Evolutionary conservation across 1,140 invertebrate species (phyloP).

Genomic region (Drosophila teissieri): DNA sequence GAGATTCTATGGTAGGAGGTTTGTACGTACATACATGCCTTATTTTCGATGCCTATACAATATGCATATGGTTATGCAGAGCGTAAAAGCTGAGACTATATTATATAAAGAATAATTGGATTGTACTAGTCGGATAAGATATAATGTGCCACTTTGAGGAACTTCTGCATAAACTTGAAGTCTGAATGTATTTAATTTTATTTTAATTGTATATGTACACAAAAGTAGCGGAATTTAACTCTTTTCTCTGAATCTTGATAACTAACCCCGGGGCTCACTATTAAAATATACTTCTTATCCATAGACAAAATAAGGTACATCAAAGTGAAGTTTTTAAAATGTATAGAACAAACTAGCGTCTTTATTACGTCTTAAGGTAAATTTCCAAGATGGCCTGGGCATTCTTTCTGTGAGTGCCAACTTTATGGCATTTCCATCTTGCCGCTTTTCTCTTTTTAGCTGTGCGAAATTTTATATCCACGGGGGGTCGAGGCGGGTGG

Average conservation of each 20-base stretch:
- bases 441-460: conserved; percentile 15
- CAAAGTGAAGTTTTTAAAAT: not conserved
- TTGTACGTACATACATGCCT: conserved; percentile 33
- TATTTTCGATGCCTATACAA: conserved; percentile 53
- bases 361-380: not conserved
- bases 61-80: conserved; percentile 13
- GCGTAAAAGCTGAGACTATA: not conserved
- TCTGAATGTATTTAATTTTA: not conserved
- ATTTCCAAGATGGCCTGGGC: too few relatives aligned
- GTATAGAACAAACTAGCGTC: not conserved
- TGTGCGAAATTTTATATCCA: conserved; percentile 53
- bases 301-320: not conserved
- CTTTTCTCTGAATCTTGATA: too few relatives aligned
- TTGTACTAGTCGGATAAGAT: too few relatives aligned
- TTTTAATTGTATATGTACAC: not conserved
- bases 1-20: conserved; percentile 2
- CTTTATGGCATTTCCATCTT: conserved; percentile 24
- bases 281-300: not conserved
- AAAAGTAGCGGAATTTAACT: too few relatives aligned
- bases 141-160: not conserved
- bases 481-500: conserved; percentile 14
- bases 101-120: too few relatives aligned
- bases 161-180: not conserved
- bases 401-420: not conserved
- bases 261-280: too few relatives aligned